These are phyloP conservation scores for Lasiurus cinereus DNA, from an alignment of 2,113 vertebrate species.

Conservation along the genomic window DNA sequence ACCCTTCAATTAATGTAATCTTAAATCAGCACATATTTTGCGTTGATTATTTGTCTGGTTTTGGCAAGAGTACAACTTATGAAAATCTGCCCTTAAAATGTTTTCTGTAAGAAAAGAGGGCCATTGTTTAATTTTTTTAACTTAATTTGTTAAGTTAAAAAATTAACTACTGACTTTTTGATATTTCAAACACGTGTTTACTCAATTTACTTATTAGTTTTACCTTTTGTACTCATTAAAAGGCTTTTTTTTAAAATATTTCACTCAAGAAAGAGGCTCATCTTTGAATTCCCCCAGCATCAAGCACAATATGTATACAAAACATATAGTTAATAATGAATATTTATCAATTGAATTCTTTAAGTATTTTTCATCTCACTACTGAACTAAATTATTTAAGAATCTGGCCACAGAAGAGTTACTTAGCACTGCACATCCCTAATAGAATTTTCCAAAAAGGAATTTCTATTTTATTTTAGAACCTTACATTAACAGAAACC, in stretches of 20 bases:
- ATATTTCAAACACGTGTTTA: conserved; percentile 9
- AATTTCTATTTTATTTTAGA: conserved; percentile 39
- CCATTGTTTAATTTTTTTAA: neutral
- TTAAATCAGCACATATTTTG: conserved; percentile 24
- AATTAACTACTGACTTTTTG: neutral
- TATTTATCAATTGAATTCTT: conserved; percentile 30
- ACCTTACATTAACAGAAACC: conserved; percentile 29
- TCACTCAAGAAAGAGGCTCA: neutral
- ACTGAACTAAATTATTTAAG: conserved; percentile 33
- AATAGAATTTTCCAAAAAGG: conserved; percentile 37
- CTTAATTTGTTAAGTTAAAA: conserved; percentile 29
- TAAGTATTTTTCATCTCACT: conserved; percentile 14
- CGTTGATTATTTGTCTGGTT: neutral
- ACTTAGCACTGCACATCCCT: neutral
- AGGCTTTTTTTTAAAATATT: neutral
- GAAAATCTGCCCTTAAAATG: conserved; percentile 22
- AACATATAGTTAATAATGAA: conserved; percentile 2
- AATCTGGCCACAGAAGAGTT: neutral
- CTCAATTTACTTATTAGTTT: conserved; percentile 18
- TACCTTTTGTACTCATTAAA: conserved; percentile 37
- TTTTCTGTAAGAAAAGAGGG: conserved; percentile 19
- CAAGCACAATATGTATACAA: neutral
- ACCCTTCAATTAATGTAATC: neutral
- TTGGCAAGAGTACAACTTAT: neutral
- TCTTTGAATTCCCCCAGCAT: neutral